phyloP scores from a whole-genome alignment of 64 coral and sea anemone species.

The Orbicella faveolata region DNA sequence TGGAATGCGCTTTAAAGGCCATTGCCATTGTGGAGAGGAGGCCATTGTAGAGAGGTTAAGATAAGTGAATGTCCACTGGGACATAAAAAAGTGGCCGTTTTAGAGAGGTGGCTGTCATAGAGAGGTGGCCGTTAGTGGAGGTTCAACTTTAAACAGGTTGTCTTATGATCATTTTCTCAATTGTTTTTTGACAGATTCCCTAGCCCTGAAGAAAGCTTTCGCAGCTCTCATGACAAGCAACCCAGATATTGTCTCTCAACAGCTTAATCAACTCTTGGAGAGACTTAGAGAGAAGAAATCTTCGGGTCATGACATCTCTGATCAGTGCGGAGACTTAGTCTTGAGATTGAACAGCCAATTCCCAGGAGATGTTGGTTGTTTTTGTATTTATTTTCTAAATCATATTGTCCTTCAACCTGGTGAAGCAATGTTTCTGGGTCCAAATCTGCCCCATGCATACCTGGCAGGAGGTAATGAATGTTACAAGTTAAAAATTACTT shows the following conservation, averaged over 20 bases:
- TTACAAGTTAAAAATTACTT: neutral
- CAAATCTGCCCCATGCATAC: constrained; percentile 97
- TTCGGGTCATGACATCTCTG: constrained; percentile 43
- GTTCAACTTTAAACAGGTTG: too few relatives aligned
- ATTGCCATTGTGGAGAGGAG: too few relatives aligned
- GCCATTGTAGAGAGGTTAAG: too few relatives aligned
- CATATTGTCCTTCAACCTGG: constrained; percentile 80
- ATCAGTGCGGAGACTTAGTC: constrained; percentile 55
- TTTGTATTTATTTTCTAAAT: constrained; percentile 98
- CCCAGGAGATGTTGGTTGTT: constrained; percentile 96
- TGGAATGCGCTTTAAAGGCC: too few relatives aligned
- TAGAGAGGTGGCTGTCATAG: too few relatives aligned
- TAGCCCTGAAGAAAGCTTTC: constrained; percentile 78
- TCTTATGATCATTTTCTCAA: neutral
- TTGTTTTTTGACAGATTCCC: constrained; percentile 14
- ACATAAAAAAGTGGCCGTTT: too few relatives aligned
- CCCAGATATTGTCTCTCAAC: constrained; percentile 32
- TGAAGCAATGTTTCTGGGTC: constrained; percentile 94
- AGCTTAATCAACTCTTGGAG: constrained; percentile 54
- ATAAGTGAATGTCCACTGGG: too few relatives aligned
- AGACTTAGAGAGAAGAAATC: constrained; percentile 56
- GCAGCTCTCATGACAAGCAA: constrained; percentile 77
- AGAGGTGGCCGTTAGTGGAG: too few relatives aligned
- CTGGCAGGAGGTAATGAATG: constrained; percentile 74
- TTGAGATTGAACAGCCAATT: constrained; percentile 83